A percentile compares a stretch with the other conserved stretches of the same genome.
Conservation (phyloP, 2,797 vertebrate genomes). For the Propithecus deckenii region DNA sequence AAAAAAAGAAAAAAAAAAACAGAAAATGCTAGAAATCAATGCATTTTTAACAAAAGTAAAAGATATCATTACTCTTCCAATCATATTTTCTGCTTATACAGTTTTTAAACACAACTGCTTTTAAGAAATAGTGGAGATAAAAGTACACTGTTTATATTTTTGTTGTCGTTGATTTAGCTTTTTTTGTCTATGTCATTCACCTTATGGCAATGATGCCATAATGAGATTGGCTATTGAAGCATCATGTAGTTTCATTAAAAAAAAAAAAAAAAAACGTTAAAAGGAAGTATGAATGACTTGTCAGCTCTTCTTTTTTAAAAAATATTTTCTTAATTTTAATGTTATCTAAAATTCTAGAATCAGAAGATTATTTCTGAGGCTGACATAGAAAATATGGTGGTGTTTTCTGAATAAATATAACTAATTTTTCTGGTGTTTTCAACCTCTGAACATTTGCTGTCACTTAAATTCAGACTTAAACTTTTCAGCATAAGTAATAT, state of each 20-base stretch:
- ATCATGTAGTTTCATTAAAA: background rate
- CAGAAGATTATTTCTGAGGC: background rate
- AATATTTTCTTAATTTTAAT: background rate
- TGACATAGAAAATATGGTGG: background rate
- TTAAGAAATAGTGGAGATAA: background rate
- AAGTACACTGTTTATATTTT: background rate
- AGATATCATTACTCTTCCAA: background rate
- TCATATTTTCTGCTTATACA: background rate
- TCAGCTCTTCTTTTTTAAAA: background rate
- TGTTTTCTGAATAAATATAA: background rate
- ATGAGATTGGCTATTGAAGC: background rate
- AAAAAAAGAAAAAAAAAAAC: background rate
- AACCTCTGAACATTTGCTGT: background rate
- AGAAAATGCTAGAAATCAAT: background rate
- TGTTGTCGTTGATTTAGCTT: background rate
- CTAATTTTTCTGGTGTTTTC: background rate
- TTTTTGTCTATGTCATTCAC: background rate
- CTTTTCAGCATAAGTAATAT: background rate
- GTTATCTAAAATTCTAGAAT: background rate
- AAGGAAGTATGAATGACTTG: background rate
- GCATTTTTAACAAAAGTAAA: background rate
- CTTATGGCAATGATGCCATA: background rate
- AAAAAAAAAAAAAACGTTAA: background rate
- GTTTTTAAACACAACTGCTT: background rate
- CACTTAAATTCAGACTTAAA: background rate